Percentiles rank a stretch among this genome's conserved stretches.
Conservation (phyloP, 2,888 invertebrate genomes). For the Acrobasis suavella region DNA sequence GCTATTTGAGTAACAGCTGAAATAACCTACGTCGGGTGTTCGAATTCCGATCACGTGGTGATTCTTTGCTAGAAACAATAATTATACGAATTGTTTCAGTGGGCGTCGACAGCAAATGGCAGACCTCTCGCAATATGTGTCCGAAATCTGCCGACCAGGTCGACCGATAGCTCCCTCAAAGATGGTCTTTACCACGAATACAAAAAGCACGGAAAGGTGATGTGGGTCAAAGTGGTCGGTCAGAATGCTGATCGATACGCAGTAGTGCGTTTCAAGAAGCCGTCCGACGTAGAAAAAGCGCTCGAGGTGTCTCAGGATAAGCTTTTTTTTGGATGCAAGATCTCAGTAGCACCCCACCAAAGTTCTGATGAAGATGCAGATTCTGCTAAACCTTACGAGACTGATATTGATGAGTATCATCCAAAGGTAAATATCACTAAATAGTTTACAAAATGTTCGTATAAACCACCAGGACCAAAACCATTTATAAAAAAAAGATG, state of each 20-base stretch:
- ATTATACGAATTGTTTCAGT: slow-evolving; percentile 58
- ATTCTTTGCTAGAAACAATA: not conserved
- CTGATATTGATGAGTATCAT: slow-evolving; percentile 97
- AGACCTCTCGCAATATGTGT: slow-evolving; percentile 95
- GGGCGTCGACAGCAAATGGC: slow-evolving; percentile 84
- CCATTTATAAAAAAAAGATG: too few species aligned
- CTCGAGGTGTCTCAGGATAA: slow-evolving; percentile 97
- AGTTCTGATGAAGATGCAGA: slow-evolving; percentile 94
- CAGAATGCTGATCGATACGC: slow-evolving; percentile 96
- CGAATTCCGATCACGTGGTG: too few species aligned
- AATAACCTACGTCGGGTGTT: too few species aligned
- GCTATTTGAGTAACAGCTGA: too few species aligned
- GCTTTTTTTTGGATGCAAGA: slow-evolving; percentile 98
- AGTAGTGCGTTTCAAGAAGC: slow-evolving; percentile 96
- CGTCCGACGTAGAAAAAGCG: slow-evolving; percentile 98
- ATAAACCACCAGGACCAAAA: too few species aligned
- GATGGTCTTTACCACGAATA: slow-evolving; percentile 99
- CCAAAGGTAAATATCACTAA: slow-evolving; percentile 84
- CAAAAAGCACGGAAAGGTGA: slow-evolving; percentile 99
- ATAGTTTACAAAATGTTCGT: too few species aligned
- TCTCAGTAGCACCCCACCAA: slow-evolving; percentile 96
- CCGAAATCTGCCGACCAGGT: slow-evolving; percentile 93
- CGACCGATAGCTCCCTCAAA: slow-evolving; percentile 96
- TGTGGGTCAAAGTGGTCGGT: slow-evolving; percentile 96
- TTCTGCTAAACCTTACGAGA: slow-evolving; percentile 94